Evolutionary conservation across 2,113 vertebrate species (phyloP).

Genomic region (Oreotrochilus melanogaster): DNA sequence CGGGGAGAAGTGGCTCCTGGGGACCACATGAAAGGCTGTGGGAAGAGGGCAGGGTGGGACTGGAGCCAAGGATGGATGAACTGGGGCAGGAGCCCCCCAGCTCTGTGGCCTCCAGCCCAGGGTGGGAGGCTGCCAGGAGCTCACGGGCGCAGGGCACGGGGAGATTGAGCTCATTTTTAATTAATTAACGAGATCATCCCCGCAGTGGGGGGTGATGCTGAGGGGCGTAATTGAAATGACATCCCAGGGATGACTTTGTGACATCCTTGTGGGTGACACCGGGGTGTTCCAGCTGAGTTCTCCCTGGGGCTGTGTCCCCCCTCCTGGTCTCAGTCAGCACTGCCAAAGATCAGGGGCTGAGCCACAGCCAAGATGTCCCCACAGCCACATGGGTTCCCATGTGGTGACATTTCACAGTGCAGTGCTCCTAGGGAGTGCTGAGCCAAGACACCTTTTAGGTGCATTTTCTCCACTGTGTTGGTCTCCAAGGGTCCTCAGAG

Average conservation of each 20-base stretch:
- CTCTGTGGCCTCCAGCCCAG: accelerated
- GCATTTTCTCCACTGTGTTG: accelerated
- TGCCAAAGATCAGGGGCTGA: background rate
- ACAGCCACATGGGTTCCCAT: background rate
- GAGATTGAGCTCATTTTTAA: background rate
- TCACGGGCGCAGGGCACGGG: accelerated
- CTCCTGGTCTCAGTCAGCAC: background rate
- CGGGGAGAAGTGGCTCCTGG: background rate
- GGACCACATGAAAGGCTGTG: background rate
- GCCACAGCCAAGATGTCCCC: background rate
- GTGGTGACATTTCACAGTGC: accelerated
- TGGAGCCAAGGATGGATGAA: background rate
- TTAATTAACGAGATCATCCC: conserved; percentile 35
- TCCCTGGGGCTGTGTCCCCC: background rate
- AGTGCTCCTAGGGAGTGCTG: accelerated
- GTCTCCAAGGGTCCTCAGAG: background rate
- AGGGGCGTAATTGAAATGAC: conserved; percentile 38
- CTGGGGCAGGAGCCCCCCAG: background rate
- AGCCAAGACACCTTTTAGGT: accelerated
- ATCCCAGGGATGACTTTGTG: background rate
- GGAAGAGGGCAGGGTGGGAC: background rate
- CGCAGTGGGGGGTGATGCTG: background rate
- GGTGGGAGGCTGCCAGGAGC: background rate
- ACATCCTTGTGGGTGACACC: background rate
- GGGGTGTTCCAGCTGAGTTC: background rate